Conservation (phyloP, 2,888 invertebrate species). For the Caenorhabditis sp. region DNA sequence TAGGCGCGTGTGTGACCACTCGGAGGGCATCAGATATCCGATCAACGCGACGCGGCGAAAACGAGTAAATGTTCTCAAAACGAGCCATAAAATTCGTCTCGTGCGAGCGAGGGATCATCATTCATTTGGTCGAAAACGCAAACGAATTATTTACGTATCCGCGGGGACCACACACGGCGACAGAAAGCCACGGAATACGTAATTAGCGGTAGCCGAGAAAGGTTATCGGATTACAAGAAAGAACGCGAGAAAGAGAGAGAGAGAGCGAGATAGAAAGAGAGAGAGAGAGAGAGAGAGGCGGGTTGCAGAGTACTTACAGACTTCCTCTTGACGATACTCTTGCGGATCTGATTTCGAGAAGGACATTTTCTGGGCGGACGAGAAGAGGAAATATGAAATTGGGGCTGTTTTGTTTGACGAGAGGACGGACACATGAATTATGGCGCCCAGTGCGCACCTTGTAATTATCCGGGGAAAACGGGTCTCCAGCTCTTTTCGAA, state of each 20-base stretch:
- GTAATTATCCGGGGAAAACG: slow-evolving; percentile 14
- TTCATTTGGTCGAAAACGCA: slow-evolving; percentile 17
- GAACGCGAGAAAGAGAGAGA: not conserved
- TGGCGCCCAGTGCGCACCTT: slow-evolving; percentile 6
- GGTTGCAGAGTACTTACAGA: not conserved
- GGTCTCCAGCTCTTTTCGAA: not conserved
- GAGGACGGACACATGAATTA: not conserved
- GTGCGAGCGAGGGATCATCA: not conserved
- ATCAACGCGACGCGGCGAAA: slow-evolving; percentile 14
- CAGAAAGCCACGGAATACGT: slow-evolving; percentile 33
- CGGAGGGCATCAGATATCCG: slow-evolving; percentile 16
- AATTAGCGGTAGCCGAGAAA: slow-evolving; percentile 40
- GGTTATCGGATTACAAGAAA: slow-evolving; percentile 45
- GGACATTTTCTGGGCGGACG: not conserved
- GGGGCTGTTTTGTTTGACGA: not conserved
- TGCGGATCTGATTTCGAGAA: not conserved
- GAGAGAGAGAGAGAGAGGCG: not conserved
- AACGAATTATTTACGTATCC: slow-evolving; percentile 28
- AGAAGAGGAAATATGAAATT: slow-evolving; percentile 5
- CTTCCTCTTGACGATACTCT: slow-evolving; percentile 1
- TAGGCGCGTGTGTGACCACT: not conserved
- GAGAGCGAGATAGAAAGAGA: slow-evolving; percentile 10
- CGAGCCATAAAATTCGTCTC: slow-evolving; percentile 12
- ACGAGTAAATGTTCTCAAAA: slow-evolving; percentile 29
- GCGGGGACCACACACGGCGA: not conserved